Evolutionary conservation across 2,888 invertebrate species (phyloP).

Genomic region (Oxycera nigricornis): DNA sequence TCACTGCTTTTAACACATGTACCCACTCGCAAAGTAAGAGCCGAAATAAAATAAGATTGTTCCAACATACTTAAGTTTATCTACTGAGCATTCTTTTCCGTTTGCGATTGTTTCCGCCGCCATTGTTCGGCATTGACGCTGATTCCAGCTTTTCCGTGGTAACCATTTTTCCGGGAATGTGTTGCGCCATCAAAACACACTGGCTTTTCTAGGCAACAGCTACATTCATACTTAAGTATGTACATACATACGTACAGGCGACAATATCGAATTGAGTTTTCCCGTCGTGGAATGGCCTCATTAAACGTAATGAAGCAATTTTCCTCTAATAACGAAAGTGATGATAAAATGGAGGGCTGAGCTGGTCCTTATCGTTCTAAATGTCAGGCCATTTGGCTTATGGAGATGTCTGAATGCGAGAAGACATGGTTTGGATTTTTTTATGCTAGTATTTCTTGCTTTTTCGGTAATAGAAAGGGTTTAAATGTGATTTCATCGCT

Average conservation of each 20-base stretch:
- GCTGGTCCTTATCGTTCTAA: constrained; percentile 37
- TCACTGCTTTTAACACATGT: background rate
- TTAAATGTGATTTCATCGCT: constrained; percentile 30
- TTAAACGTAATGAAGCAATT: constrained; percentile 47
- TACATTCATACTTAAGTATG: too few relatives aligned
- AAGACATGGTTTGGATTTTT: background rate
- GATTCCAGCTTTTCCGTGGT: constrained; percentile 35
- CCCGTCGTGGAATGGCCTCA: constrained; percentile 44
- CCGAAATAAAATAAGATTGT: constrained; percentile 18
- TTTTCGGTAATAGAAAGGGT: constrained; percentile 12
- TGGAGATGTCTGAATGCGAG: background rate
- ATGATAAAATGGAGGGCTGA: constrained; percentile 42
- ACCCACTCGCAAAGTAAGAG: background rate
- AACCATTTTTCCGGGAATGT: background rate
- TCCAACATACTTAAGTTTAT: constrained; percentile 17
- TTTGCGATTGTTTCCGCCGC: constrained; percentile 44
- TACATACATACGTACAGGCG: constrained; percentile 31
- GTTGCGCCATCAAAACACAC: too few relatives aligned
- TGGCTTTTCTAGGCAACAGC: background rate
- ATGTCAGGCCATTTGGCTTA: constrained; percentile 35
- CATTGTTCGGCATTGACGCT: constrained; percentile 29
- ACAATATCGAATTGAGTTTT: constrained; percentile 45
- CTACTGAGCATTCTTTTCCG: constrained; percentile 33
- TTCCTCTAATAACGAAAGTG: constrained; percentile 46
- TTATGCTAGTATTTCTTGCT: constrained; percentile 5